Evolutionary conservation across 2,888 invertebrate species (phyloP).

Genomic region (Timema podura): DNA sequence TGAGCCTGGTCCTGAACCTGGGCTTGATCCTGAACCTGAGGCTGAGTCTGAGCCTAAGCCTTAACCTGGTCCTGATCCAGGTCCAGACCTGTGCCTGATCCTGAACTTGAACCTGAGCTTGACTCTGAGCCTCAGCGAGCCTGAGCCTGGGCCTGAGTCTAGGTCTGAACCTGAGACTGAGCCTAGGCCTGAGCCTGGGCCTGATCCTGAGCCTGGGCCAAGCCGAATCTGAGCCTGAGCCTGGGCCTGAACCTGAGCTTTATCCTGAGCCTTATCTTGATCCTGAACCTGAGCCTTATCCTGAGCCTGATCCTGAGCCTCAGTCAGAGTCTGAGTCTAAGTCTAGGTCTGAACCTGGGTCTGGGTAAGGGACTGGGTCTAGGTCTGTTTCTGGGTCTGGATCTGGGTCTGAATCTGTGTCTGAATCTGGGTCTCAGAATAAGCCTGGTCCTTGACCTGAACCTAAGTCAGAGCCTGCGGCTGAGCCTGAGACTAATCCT

Average conservation of each 20-base stretch:
- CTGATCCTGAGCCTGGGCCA: background rate
- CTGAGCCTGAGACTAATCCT: conserved; percentile 33
- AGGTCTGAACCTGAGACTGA: conserved; percentile 26
- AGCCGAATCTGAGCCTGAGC: conserved; percentile 23
- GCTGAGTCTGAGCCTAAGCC: conserved; percentile 25
- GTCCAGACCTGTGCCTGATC: conserved; percentile 25
- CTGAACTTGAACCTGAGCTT: conserved; percentile 35
- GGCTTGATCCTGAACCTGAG: conserved; percentile 28
- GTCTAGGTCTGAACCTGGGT: conserved; percentile 32
- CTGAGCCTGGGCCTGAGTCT: conserved; percentile 32
- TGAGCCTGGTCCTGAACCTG: conserved; percentile 5
- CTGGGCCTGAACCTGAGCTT: conserved; percentile 32
- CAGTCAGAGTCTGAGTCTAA: background rate
- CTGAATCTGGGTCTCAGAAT: background rate
- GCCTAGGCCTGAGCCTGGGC: background rate
- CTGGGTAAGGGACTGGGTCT: conserved; percentile 17
- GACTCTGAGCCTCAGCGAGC: conserved; percentile 33
- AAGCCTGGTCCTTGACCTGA: background rate
- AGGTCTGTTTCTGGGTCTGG: conserved; percentile 2
- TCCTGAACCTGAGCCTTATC: background rate
- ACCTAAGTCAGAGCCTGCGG: background rate
- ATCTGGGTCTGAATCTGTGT: conserved; percentile 2
- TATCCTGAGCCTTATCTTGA: conserved; percentile 32
- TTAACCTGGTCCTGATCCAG: background rate
- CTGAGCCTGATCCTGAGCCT: conserved; percentile 9